Base-by-base conservation (phyloP, 2,113 vertebrate genomes). In the Promerops cafer region DNA sequence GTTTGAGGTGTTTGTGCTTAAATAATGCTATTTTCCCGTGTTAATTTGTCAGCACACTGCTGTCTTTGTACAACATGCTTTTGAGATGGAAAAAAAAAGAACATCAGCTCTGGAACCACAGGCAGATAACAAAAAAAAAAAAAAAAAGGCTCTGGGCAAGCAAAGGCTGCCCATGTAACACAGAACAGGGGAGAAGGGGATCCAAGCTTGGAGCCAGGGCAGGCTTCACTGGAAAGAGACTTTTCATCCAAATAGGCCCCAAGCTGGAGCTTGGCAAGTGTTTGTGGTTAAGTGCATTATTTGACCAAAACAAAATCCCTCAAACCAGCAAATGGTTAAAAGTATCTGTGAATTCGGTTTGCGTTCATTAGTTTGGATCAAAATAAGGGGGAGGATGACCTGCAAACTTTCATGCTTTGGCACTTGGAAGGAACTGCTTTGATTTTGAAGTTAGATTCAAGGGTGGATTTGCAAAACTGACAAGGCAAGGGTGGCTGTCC, bases 1-100 rank as follows among this genome's bases (percentile, higher is more conserved):
- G 93, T 93, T 91, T 79, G 92, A 85, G 91, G 63, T 86, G 74
- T 90, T 96, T 95, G 94, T 77, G 86, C 84, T 97, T 96, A 94
- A 97, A 94, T 88, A 96, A 96, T 63, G 49, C 75, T 74, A 78
- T 93, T 97, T 95, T 37, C 35, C 72, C 2, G 7, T 84, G 70
- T 90, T 96, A 93, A 94, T 96, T 92, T 93, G 89, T 87, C 88
- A 94, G 76, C 95, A 87, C 39, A 76, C 66, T 75, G 75, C 68
- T 92, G 92, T 77, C 89, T 90, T 92, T 95, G 60, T 59, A 88
- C 68, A 94, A 68, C 44, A 9, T 1, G 53, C 27, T 89, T 93
- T 92, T 85, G 78, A 90, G 78, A 84, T 44, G 63, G 59, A 92
- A 81, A 87, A 78, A 70, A 91, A 96, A 96, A 69, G 93, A 83